Conservation (phyloP, 2,888 invertebrate genomes). For the Nemurella pictetii region DNA sequence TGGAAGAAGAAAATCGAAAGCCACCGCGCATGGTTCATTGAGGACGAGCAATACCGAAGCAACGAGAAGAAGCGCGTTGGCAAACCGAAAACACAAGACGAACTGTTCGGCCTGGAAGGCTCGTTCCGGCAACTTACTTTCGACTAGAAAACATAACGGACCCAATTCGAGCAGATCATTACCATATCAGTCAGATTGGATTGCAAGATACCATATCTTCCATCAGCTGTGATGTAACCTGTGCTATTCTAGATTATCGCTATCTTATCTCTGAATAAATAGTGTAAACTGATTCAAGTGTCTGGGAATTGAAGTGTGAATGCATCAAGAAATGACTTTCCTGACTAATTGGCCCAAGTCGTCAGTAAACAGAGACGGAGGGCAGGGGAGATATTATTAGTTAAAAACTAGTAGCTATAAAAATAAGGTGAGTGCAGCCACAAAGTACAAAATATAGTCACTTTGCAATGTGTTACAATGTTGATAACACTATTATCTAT, state of each 20-base stretch:
- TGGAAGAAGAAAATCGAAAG: conserved; percentile 59
- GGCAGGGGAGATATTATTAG: not conserved
- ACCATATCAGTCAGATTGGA: too few relatives aligned
- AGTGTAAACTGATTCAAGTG: not conserved
- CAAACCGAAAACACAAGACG: conserved; percentile 57
- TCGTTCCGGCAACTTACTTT: conserved; percentile 58
- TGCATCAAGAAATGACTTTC: too few relatives aligned
- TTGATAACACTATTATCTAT: too few relatives aligned
- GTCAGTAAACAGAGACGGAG: not conserved
- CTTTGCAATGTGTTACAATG: too few relatives aligned
- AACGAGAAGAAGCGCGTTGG: conserved; percentile 59
- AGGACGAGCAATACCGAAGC: conserved; percentile 55
- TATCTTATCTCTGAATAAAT: not conserved
- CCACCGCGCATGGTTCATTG: conserved; percentile 57
- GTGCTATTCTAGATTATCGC: not conserved
- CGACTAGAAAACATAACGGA: conserved; percentile 52
- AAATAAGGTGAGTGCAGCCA: too few relatives aligned
- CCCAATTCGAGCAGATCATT: too few relatives aligned
- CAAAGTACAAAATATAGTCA: too few relatives aligned
- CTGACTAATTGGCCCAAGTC: not conserved
- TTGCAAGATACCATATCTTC: not conserved
- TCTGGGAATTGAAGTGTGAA: too few relatives aligned
- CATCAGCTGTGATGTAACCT: not conserved
- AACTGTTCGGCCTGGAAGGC: conserved; percentile 59
- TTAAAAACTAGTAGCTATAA: too few relatives aligned